phyloP scores from a whole-genome alignment of 2,113 vertebrate species.

The Ptilorrhoa leucosticta region DNA sequence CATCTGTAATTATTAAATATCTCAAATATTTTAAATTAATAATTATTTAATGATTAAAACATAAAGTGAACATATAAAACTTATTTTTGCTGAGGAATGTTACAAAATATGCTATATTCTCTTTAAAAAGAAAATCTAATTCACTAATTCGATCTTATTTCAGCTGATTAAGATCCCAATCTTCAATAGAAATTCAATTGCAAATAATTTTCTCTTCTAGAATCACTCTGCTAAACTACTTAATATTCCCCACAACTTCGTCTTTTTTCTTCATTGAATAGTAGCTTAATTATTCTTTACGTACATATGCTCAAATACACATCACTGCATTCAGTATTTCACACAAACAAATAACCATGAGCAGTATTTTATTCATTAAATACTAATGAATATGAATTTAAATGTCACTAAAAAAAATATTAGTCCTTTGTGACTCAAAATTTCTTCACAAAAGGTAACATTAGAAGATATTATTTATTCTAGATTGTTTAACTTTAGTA shows the following conservation, averaged over 20 bases:
- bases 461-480: not conserved
- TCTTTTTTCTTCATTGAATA: not conserved
- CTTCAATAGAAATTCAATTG: not conserved
- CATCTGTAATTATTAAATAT: not conserved
- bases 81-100: not conserved
- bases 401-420: not conserved
- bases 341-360: not conserved
- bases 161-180: not conserved
- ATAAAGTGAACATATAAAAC: not conserved
- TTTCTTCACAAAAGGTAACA: not conserved
- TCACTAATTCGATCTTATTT: not conserved
- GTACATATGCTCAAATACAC: not conserved
- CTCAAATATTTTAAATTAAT: no score
- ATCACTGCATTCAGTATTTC: not conserved
- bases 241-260: not conserved
- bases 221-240: not conserved
- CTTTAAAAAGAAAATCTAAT: not conserved
- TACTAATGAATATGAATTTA: not conserved
- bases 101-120: not conserved
- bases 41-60: not conserved
- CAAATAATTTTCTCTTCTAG: not conserved
- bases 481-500: not conserved
- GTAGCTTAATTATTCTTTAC: not conserved
- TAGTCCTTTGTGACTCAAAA: not conserved
- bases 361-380: not conserved